Conservation (phyloP, 2,888 invertebrate species). For the Drosophila cognata region DNA sequence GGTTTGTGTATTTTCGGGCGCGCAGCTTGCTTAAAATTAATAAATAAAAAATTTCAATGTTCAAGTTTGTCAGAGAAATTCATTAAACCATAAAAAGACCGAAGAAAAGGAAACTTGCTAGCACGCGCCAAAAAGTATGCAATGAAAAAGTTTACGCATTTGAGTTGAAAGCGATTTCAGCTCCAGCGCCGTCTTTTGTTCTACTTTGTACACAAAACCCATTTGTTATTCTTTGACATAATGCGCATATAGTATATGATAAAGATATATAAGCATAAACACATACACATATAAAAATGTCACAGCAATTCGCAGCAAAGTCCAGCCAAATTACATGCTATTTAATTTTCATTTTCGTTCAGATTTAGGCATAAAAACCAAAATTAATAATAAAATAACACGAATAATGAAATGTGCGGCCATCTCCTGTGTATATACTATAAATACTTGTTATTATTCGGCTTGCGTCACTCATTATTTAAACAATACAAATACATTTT, state of each 20-base stretch:
- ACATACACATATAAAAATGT: constrained; percentile 19
- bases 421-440: constrained; percentile 45
- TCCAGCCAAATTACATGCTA: constrained; percentile 62
- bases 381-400: constrained; percentile 51
- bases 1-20: constrained; percentile 14
- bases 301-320: constrained; percentile 24
- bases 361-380: constrained; percentile 43
- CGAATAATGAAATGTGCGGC: constrained; percentile 42
- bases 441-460: constrained; percentile 44
- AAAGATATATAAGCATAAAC: constrained; percentile 25
- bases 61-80: constrained; percentile 37
- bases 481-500: constrained; percentile 35
- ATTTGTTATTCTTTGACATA: constrained; percentile 55
- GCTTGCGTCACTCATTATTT: constrained; percentile 51
- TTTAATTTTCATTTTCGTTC: constrained; percentile 42
- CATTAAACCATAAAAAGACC: constrained; percentile 11
- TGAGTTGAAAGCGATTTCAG: constrained; percentile 43
- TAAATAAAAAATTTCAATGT: constrained; percentile 39
- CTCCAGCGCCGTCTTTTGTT: constrained; percentile 29
- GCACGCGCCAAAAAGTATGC: constrained; percentile 49
- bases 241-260: constrained; percentile 6
- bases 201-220: constrained; percentile 47
- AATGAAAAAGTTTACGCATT: constrained; percentile 52
- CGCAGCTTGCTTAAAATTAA: constrained; percentile 26
- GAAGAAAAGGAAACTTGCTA: constrained; percentile 24